phyloP scores from a whole-genome alignment of 1,140 invertebrate genomes.

The Maniola jurtina region DNA sequence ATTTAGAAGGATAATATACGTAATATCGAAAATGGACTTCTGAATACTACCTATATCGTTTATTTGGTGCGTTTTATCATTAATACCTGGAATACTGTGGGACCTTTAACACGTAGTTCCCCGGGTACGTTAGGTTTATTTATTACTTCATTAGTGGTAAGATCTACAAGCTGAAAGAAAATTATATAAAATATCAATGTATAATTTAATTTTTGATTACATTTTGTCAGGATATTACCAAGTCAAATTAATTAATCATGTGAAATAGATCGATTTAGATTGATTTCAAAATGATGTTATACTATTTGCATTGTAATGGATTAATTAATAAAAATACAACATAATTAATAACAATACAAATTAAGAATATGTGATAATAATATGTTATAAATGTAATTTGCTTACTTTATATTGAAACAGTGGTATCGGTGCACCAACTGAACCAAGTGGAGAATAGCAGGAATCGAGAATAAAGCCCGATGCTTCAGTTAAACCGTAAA shows the following conservation, averaged over 20 bases:
- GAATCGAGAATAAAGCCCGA: not conserved
- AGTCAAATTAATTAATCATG: too few relatives aligned
- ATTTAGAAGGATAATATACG: too few relatives aligned
- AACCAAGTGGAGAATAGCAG: constrained; percentile 2
- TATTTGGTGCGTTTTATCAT: not conserved
- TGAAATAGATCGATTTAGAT: too few relatives aligned
- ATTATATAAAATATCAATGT: not conserved
- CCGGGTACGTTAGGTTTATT: constrained; percentile 32
- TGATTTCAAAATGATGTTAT: too few relatives aligned
- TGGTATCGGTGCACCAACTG: constrained; percentile 21
- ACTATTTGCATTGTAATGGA: too few relatives aligned
- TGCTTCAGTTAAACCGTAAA: constrained; percentile 19
- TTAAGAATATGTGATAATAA: too few relatives aligned
- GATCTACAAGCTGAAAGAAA: constrained; percentile 37
- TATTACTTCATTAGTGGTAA: constrained; percentile 29
- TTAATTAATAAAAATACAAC: too few relatives aligned
- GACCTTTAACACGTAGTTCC: constrained; percentile 35
- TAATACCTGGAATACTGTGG: constrained; percentile 26
- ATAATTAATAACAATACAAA: too few relatives aligned
- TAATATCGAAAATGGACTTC: too few relatives aligned
- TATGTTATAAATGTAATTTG: not conserved
- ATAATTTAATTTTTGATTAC: too few relatives aligned
- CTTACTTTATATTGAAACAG: constrained; percentile 27
- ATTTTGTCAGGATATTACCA: too few relatives aligned
- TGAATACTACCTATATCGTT: too few relatives aligned